phyloP scores from a whole-genome alignment of 2,113 vertebrate genomes.

The Silurus glanis region DNA sequence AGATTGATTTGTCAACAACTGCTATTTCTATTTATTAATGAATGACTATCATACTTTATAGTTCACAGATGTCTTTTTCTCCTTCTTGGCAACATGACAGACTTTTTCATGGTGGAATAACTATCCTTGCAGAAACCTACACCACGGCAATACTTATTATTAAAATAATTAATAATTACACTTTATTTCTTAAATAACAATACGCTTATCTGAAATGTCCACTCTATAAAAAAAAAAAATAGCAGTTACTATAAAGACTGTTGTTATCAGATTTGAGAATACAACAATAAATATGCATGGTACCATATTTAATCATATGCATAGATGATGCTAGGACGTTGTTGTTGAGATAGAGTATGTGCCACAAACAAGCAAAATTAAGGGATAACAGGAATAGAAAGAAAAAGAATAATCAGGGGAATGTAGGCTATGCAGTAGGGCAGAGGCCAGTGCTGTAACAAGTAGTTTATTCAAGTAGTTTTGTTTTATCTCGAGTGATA shows the following conservation, averaged over 20 bases:
- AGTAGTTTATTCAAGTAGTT: conserved; percentile 52
- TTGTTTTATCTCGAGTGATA: conserved; percentile 60
- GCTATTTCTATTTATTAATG: not conserved
- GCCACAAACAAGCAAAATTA: not conserved
- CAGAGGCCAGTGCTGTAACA: conserved; percentile 12
- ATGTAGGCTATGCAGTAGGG: not conserved
- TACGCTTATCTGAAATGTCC: not conserved
- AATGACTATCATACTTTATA: not conserved
- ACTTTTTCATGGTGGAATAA: not conserved
- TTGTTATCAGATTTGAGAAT: too few species aligned
- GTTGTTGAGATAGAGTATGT: not conserved
- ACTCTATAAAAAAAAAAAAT: not conserved
- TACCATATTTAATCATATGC: not conserved
- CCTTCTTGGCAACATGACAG: not conserved
- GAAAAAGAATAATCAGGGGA: conserved; percentile 1
- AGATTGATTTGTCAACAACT: not conserved
- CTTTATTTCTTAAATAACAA: not conserved
- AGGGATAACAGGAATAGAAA: conserved; percentile 8
- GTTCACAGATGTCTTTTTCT: not conserved
- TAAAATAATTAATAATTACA: not conserved
- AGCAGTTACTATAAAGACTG: not conserved
- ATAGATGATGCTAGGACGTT: not conserved
- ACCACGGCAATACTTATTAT: not conserved
- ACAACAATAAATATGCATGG: too few species aligned
- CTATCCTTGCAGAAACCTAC: not conserved